Percentiles rank a stretch among this genome's conserved stretches.
These are phyloP conservation scores for Rhinichthys klamathensis DNA, from an alignment of 2,113 vertebrate species.

Conservation along the genomic window DNA sequence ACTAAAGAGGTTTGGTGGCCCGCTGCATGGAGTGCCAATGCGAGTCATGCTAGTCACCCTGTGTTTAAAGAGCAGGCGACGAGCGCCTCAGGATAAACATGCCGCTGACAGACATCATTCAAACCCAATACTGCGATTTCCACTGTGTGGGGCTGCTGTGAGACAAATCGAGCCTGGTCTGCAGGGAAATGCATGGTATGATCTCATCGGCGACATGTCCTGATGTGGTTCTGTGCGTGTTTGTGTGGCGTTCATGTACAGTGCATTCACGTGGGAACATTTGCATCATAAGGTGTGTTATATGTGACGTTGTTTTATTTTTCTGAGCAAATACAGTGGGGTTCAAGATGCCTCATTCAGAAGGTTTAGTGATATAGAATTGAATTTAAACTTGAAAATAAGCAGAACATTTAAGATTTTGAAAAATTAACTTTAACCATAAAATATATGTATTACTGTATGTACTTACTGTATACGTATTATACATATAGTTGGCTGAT, in stretches of 20 bases:
- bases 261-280: conserved; percentile 1
- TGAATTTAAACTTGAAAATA: neutral
- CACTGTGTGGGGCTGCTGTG: neutral
- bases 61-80: conserved; percentile 38
- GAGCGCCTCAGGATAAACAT: conserved; percentile 33
- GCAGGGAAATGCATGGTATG: conserved; percentile 1
- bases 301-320: neutral
- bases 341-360: neutral
- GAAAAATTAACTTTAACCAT: too few species aligned
- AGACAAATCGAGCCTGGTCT: neutral
- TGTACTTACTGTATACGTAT: too few species aligned
- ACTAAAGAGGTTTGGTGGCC: conserved; percentile 41
- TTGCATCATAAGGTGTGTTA: neutral
- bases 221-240: neutral
- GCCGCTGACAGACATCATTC: conserved; percentile 38
- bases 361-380: neutral
- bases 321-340: neutral
- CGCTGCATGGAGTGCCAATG: conserved; percentile 11
- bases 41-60: conserved; percentile 11
- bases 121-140: conserved; percentile 18
- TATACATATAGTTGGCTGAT: too few species aligned
- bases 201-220: neutral
- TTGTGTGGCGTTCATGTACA: neutral
- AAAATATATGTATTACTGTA: too few species aligned
- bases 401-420: too few species aligned